Evolutionary conservation across 2,888 invertebrate genomes (phyloP).

Genomic region (Beris morrisii): DNA sequence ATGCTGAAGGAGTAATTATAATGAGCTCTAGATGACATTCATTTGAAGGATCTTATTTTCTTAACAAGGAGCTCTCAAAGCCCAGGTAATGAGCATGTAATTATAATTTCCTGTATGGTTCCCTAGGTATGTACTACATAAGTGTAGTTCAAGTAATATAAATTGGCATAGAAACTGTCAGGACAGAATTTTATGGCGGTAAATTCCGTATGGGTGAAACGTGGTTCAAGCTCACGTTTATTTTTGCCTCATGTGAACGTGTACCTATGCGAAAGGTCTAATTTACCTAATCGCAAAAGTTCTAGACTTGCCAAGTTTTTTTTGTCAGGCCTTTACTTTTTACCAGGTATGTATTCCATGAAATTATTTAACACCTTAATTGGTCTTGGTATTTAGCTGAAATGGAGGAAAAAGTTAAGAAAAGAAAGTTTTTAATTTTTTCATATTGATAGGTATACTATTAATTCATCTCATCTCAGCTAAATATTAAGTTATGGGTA

Average conservation of each 20-base stretch:
- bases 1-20: constrained; percentile 38
- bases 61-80: constrained; percentile 35
- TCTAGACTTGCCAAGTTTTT: not conserved
- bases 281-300: constrained; percentile 13
- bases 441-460: no score
- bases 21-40: constrained; percentile 38
- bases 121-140: constrained; percentile 23
- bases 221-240: constrained; percentile 1
- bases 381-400: constrained; percentile 15
- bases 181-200: constrained; percentile 12
- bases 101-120: constrained; percentile 44
- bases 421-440: no score
- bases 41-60: constrained; percentile 33
- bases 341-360: constrained; percentile 3
- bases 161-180: constrained; percentile 18
- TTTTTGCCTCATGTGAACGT: not conserved
- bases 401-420: not conserved
- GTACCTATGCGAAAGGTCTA: not conserved
- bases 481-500: no score
- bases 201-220: constrained; percentile 4
- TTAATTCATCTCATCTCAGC: no score
- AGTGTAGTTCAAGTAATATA: constrained; percentile 30
- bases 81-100: constrained; percentile 45
- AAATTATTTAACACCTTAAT: constrained; percentile 15
- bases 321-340: not conserved